Evolutionary conservation across 1,140 invertebrate species (phyloP), one percentile per base, ranked within the genome.

Genomic region (Cydia amplana): DNA sequence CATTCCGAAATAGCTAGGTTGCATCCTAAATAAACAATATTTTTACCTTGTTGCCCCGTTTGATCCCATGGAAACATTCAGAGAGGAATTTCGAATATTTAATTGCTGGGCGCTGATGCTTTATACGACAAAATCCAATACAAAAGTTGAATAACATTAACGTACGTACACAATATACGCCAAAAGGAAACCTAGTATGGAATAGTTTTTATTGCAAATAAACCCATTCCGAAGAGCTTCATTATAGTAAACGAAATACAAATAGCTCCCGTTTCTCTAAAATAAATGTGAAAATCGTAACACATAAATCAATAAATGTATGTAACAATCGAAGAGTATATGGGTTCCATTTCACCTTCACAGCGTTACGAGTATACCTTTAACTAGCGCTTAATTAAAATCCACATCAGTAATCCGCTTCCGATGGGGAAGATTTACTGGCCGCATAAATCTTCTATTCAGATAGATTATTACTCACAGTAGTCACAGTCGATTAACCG

Each of bases 361-460:
- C 46, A n/a, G 46, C 14, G 16, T 51, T 51, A n/a, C n/a, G n/a
- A n/a, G n/a, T n/a, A 51, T 51, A 51, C 46, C 46, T n/a, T 51
- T 51, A 51, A 51, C 46, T 51, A 51, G 46, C 12, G 46, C 46
- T 51, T 70, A 70, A 70, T 40, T 70, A 40, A 70, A 67, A 70
- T 70, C 28, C 65, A 65, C 63, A 65, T 65, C 65, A n/a, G 65
- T 70, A 70, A 70, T 40, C 32, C 65, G 23, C 28, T 43, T 65
- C 64, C n/a, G 32, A 40, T 70, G 10, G 32, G 28, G 28, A 40
- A 70, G 65, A 70, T 70, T 70, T 70, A 70, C 28, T 70, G 10
- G 65, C 65, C 36, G 6, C 65, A 20, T 70, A 70, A 70, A 70
- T 70, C 65, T 70, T 28, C 65, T 40, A 70, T 70, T 70, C 65